These are phyloP conservation scores for Peromyscus attwateri DNA, from an alignment of 2,797 vertebrate species.

Conservation along the genomic window DNA sequence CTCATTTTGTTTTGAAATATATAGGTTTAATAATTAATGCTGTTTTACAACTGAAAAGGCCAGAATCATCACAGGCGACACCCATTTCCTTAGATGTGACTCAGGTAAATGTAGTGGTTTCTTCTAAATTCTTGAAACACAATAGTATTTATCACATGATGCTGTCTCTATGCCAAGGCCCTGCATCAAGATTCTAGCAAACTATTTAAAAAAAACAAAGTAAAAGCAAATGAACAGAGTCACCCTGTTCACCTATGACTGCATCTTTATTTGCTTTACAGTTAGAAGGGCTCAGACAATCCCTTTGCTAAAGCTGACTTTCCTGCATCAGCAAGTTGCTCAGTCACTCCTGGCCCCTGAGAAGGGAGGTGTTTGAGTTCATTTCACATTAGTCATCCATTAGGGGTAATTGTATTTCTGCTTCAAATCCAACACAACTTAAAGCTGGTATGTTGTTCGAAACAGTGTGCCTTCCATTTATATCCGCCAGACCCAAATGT, in stretches of 20 bases:
- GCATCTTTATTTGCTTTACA: not conserved
- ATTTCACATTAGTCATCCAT: conserved; percentile 24
- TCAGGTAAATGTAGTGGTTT: not conserved
- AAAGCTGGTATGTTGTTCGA: conserved; percentile 48
- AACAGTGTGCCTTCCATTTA: conserved; percentile 52
- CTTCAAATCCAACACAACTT: conserved; percentile 35
- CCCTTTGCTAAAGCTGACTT: not conserved
- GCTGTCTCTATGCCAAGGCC: not conserved
- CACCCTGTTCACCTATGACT: conserved; percentile 31
- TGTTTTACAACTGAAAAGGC: conserved; percentile 5
- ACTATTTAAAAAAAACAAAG: conserved; percentile 34
- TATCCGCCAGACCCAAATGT: conserved; percentile 50
- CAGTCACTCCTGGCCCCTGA: not conserved
- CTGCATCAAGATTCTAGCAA: not conserved
- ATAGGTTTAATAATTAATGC: not conserved
- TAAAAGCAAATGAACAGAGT: conserved; percentile 7
- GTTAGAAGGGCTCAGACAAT: conserved; percentile 42
- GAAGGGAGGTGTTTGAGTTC: not conserved
- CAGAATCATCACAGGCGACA: not conserved
- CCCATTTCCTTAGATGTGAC: not conserved
- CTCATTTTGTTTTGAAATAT: not conserved
- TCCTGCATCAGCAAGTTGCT: not conserved
- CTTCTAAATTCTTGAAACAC: conserved; percentile 21
- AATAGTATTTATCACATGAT: not conserved
- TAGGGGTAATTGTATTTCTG: conserved; percentile 25